Evolutionary conservation across 35 echinoderm and acorn worm genomes (phyloP).

Genomic region (Heliocidaris erythrogramma): DNA sequence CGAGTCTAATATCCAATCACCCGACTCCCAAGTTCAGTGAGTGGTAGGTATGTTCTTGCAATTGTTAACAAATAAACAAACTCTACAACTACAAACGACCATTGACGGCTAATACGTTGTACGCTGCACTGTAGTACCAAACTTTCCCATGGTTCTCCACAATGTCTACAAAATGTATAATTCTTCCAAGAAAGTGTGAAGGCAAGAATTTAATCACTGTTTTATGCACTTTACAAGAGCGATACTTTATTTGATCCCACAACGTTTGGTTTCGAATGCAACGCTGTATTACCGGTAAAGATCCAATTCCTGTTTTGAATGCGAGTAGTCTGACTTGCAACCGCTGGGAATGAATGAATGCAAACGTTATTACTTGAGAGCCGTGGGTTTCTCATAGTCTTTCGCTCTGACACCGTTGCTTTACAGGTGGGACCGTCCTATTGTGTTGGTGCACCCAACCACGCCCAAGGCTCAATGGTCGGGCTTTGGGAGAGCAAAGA

Average conservation of each 20-base stretch:
- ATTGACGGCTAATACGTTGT: neutral
- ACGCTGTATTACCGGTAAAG: neutral
- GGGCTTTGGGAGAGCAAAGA: neutral
- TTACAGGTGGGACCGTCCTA: neutral
- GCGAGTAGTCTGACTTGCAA: neutral
- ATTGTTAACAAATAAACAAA: neutral
- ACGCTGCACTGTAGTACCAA: neutral
- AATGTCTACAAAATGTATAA: neutral
- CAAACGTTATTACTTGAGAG: neutral
- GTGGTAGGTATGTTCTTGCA: neutral
- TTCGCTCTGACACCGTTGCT: neutral
- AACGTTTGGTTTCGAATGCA: neutral
- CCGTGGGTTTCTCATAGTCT: neutral
- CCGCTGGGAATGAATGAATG: neutral
- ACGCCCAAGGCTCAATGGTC: neutral
- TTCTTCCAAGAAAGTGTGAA: neutral
- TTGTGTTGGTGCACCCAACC: neutral
- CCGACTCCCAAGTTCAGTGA: neutral
- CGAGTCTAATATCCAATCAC: neutral
- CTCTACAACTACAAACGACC: neutral
- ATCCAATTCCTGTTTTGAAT: neutral
- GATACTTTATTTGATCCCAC: neutral
- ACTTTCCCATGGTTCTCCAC: neutral
- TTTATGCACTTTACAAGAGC: neutral
- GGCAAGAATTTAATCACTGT: neutral